Percentiles rank a stretch among this genome's conserved stretches.
phyloP scores from a whole-genome alignment of 2,888 invertebrate genomes.

The Drosophila subquinaria region DNA sequence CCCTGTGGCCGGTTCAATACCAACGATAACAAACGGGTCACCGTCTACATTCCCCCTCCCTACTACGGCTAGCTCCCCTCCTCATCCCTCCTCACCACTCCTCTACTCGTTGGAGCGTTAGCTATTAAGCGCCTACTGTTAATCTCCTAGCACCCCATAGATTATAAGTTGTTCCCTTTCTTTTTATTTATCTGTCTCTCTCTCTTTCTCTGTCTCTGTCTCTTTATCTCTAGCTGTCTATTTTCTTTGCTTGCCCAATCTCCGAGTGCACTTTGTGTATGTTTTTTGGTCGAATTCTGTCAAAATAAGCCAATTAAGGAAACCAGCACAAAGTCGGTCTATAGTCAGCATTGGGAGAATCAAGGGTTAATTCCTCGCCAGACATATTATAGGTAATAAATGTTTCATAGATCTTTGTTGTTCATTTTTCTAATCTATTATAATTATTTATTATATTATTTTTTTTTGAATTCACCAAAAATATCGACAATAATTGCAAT shows the following conservation, averaged over 20 bases:
- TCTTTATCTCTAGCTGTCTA: not conserved
- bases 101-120: not conserved
- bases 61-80: conserved; percentile 52
- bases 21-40: conserved; percentile 42
- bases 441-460: too few relatives aligned
- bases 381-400: too few relatives aligned
- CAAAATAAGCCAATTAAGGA: conserved; percentile 64
- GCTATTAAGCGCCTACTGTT: conserved; percentile 20
- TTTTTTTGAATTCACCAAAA: too few relatives aligned
- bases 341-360: too few relatives aligned
- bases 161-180: not conserved
- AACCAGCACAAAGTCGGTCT: too few relatives aligned
- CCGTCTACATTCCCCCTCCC: conserved; percentile 71
- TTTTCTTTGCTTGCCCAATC: not conserved
- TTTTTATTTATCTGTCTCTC: too few relatives aligned
- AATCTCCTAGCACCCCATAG: conserved; percentile 16
- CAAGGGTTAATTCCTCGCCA: too few relatives aligned
- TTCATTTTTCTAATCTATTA: too few relatives aligned
- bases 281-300: conserved; percentile 45
- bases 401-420: too few relatives aligned
- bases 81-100: too few relatives aligned
- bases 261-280: too few relatives aligned
- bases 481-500: too few relatives aligned
- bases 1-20: conserved; percentile 68
- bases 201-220: not conserved